These are phyloP conservation scores for Enteromius viviparus DNA, from an alignment of 2,797 vertebrate species.

Conservation along the genomic window DNA sequence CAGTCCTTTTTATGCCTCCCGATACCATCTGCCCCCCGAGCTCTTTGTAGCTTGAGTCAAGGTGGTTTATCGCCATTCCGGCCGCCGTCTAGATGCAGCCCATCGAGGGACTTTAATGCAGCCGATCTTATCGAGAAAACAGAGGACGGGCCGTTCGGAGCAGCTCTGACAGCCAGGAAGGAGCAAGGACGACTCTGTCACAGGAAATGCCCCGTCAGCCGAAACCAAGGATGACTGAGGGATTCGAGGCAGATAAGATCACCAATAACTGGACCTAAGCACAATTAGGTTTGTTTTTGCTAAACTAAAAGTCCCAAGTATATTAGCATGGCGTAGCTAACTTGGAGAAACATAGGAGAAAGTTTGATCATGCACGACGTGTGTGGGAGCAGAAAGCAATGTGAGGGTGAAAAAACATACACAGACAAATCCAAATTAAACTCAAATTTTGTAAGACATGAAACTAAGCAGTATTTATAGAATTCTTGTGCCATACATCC, in stretches of 20 bases:
- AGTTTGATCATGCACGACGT: constrained; percentile 17
- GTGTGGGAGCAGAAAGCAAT: constrained; percentile 17
- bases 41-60: constrained; percentile 37
- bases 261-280: constrained; percentile 47
- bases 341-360: not conserved
- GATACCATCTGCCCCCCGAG: constrained; percentile 49
- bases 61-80: constrained; percentile 55
- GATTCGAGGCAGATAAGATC: constrained; percentile 45
- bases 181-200: constrained; percentile 9
- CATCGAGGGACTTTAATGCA: constrained; percentile 51
- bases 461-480: too few species aligned
- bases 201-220: constrained; percentile 44
- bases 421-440: too few species aligned
- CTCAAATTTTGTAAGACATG: too few species aligned
- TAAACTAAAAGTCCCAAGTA: constrained; percentile 30
- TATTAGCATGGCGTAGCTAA: not conserved
- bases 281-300: constrained; percentile 40
- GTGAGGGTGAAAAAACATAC: too few species aligned
- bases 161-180: constrained; percentile 34
- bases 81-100: constrained; percentile 34
- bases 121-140: constrained; percentile 53
- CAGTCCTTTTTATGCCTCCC: constrained; percentile 21
- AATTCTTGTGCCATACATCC: too few species aligned
- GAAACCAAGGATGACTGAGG: constrained; percentile 25
- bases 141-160: constrained; percentile 32